Conservation (phyloP, 92 coral and sea anemone genomes). For the Palythoa grandiflora region DNA sequence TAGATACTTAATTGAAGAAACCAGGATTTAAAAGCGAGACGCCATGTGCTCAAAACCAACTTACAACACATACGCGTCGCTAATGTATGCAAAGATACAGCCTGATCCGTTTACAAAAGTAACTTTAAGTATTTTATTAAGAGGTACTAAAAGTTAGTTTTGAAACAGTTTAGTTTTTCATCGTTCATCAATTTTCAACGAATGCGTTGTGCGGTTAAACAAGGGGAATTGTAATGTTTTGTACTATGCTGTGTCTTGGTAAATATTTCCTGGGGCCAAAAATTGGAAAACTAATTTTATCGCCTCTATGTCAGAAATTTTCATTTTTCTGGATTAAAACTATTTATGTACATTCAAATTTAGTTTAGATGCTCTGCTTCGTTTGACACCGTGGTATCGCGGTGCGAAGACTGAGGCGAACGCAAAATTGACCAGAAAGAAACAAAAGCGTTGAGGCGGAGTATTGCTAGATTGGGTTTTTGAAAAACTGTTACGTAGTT, state of each 20-base stretch:
- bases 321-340: neutral
- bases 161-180: neutral
- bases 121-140: neutral
- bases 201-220: neutral
- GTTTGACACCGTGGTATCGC: neutral
- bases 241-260: no score
- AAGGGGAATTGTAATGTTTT: neutral
- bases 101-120: no score
- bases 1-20: conserved; percentile 5
- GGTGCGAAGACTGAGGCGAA: neutral
- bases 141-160: neutral
- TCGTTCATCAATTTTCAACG: neutral
- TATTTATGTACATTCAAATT: neutral
- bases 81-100: no score
- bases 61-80: no score
- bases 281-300: no score
- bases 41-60: neutral
- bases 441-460: neutral
- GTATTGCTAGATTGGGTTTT: neutral
- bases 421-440: neutral
- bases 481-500: neutral
- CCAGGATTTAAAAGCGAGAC: conserved; percentile 3
- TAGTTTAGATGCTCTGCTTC: neutral
- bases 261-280: neutral
- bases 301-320: no score